Evolutionary conservation across 2,797 vertebrate genomes (phyloP).

Genomic region (Aulostomus chinensis): DNA sequence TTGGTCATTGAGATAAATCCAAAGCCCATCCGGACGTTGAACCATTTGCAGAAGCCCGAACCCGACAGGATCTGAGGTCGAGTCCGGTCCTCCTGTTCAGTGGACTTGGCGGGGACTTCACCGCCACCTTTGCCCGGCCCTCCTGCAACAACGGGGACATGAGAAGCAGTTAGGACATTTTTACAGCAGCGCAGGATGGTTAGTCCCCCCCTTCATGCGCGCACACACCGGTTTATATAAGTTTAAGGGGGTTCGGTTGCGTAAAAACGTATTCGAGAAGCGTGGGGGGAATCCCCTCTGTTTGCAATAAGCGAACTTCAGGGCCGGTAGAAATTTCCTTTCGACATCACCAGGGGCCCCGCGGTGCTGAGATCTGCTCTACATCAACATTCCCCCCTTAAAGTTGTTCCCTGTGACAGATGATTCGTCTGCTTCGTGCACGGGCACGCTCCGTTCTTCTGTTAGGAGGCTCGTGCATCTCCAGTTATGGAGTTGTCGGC

Average conservation of each 20-base stretch:
- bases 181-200: background rate
- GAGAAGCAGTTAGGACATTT: conserved; percentile 35
- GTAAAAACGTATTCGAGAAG: conserved; percentile 15
- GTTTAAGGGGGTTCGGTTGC: conserved; percentile 12
- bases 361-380: conserved; percentile 31
- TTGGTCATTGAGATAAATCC: conserved; percentile 98
- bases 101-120: conserved; percentile 88
- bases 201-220: background rate
- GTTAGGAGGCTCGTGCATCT: background rate
- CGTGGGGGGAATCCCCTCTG: conserved; percentile 54
- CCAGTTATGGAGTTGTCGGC: conserved; percentile 30
- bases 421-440: conserved; percentile 13
- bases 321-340: conserved; percentile 53
- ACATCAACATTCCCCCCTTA: conserved; percentile 13
- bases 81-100: conserved; percentile 86
- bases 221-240: conserved; percentile 21
- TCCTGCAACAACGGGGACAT: conserved; percentile 78
- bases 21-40: conserved; percentile 99
- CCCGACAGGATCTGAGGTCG: conserved; percentile 90
- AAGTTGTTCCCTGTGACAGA: conserved; percentile 59
- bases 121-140: conserved; percentile 92
- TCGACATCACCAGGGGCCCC: conserved; percentile 25
- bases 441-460: background rate
- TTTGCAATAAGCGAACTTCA: conserved; percentile 54
- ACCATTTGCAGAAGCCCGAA: conserved; percentile 98